Evolutionary conservation across 2,113 vertebrate species (phyloP).

Genomic region (Pseudorasbora parva): DNA sequence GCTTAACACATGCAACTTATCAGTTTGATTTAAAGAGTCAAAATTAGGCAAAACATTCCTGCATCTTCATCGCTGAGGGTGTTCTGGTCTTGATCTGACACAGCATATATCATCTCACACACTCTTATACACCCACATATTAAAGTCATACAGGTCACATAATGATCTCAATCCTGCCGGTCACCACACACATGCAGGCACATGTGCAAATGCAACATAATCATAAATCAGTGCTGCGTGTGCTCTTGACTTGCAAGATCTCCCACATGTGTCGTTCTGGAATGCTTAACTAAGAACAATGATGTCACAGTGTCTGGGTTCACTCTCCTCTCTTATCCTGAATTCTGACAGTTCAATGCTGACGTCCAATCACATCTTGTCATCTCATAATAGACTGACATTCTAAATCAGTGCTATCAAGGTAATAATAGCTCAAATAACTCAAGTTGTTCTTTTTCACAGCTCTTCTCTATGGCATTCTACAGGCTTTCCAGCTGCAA

Average conservation of each 20-base stretch:
- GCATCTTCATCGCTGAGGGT: not conserved
- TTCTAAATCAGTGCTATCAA: not conserved
- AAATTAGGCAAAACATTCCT: not conserved
- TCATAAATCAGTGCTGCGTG: conserved; percentile 29
- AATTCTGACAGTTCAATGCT: not conserved
- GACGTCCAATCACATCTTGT: conserved; percentile 6
- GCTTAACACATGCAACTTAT: not conserved
- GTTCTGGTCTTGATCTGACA: conserved; percentile 4
- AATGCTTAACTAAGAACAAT: conserved; percentile 38
- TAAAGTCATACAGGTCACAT: conserved; percentile 5
- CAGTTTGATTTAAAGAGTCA: not conserved
- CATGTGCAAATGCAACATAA: not conserved
- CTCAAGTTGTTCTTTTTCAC: not conserved
- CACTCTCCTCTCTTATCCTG: conserved; percentile 31
- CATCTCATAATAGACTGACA: not conserved
- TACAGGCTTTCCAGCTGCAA: not conserved
- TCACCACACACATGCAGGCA: not conserved
- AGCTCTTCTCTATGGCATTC: not conserved
- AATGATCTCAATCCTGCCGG: not conserved
- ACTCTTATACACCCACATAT: not conserved
- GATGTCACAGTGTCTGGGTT: conserved; percentile 38
- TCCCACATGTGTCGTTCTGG: conserved; percentile 21
- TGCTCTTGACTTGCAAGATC: conserved; percentile 26
- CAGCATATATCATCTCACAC: conserved; percentile 7
- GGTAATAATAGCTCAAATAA: not conserved